Base-by-base conservation (phyloP, 2,797 vertebrate genomes). In the Hypotaenidia philippensis region DNA sequence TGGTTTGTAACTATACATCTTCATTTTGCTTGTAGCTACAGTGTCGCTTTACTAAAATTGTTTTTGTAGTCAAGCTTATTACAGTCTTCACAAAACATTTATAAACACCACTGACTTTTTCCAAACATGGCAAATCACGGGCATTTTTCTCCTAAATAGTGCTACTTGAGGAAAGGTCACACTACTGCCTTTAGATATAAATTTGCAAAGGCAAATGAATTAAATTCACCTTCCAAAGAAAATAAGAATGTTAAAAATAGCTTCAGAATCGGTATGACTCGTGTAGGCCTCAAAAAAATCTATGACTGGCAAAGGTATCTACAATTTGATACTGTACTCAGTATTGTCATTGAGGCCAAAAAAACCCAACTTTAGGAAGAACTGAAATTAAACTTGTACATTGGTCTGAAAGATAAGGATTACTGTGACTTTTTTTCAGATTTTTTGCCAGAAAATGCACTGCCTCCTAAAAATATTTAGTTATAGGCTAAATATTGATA, bases 271-370 rank as follows among this genome's bases (percentile, higher is more conserved):
- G 7, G 50, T 78, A 76, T 59, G 86, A 92, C 94, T 95, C 83
- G 70, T 74, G 76, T 91, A 84, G 56, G 64, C 88, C 61, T 92
- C 87, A 84, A 69, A 93, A 95, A 96, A 90, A 96, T 93, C 90
- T 83, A 83, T 91, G 74, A 71, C 85, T 96, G 78, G 74, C 94
- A 95, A 83, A 87, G 65, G 50, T 65, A 87, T 32, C 78, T 86
- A 85, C 72, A 91, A 91, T 63, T 89, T 70, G 89, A 96, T 90
- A 94, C 36, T 41, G 76, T 70, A 93, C 60, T 85, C 7, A 2
- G n/a, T 75, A 68, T 61, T 83, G 83, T 69, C 78, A 89, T 66
- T 91, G 78, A 79, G 66, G 76, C 52, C 59, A 90, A 77, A 92
- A 57, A 40, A 91, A 49, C 31, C 45, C 45, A 47, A 47, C 36